These are phyloP conservation scores for Leptinotarsa defecta DNA, from an alignment of 1,140 invertebrate species.

Conservation along the genomic window DNA sequence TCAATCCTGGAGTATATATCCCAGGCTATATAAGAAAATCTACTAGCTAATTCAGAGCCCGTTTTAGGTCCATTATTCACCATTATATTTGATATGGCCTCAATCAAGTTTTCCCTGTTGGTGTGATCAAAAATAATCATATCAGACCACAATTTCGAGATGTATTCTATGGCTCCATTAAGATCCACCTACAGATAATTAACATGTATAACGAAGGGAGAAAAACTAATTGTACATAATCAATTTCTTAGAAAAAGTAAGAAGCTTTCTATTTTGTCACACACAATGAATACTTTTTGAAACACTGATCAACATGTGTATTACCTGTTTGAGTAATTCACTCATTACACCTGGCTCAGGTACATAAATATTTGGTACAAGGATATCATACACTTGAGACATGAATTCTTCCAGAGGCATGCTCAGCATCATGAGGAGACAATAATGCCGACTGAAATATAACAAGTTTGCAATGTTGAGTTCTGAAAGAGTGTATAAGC, in stretches of 20 bases:
- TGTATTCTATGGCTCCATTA: conserved; percentile 64
- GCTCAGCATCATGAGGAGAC: conserved; percentile 62
- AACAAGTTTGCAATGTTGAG: background rate
- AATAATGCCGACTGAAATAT: conserved; percentile 60
- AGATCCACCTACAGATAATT: conserved; percentile 54
- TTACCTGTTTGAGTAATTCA: conserved; percentile 65
- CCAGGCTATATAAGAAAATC: conserved; percentile 61
- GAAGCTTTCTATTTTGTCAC: too few species aligned
- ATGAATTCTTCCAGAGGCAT: conserved; percentile 75
- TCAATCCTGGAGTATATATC: conserved; percentile 61
- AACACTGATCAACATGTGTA: background rate
- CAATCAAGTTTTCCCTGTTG: conserved; percentile 61
- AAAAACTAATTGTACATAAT: too few species aligned
- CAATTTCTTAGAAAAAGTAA: too few species aligned
- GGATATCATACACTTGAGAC: conserved; percentile 66
- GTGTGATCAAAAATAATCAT: conserved; percentile 70
- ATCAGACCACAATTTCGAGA: conserved; percentile 80
- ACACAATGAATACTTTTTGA: too few species aligned
- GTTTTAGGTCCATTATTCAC: conserved; percentile 60
- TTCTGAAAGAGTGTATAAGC: too few species aligned
- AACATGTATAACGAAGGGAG: too few species aligned
- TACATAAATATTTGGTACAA: conserved; percentile 81
- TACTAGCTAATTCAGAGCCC: conserved; percentile 50
- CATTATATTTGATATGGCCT: conserved; percentile 63
- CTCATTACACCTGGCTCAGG: conserved; percentile 75